Percentiles rank a stretch among this genome's conserved stretches.
Conservation (phyloP, 2,888 invertebrate genomes). For the Morpho helenor region DNA sequence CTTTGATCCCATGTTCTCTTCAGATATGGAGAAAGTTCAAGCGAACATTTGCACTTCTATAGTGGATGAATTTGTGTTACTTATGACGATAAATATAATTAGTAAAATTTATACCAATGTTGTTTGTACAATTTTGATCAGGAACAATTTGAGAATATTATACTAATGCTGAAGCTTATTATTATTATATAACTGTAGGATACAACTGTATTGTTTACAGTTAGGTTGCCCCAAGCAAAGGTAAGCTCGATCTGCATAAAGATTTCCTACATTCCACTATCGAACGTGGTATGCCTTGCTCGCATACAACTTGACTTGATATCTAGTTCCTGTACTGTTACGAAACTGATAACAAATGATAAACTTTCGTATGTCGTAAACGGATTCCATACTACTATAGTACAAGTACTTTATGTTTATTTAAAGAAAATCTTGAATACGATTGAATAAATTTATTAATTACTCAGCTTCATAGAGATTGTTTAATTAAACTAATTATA, state of each 20-base stretch:
- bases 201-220: constrained; percentile 8
- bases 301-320: constrained; percentile 19
- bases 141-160: too few relatives aligned
- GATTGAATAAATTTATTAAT: too few relatives aligned
- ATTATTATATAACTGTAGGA: constrained; percentile 10
- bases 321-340: constrained; percentile 33
- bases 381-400: constrained; percentile 23
- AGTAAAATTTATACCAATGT: too few relatives aligned
- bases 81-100: too few relatives aligned
- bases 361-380: constrained; percentile 18
- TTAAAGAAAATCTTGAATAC: background rate
- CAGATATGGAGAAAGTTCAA: too few relatives aligned
- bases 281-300: constrained; percentile 24
- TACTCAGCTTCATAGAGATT: too few relatives aligned
- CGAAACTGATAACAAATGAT: constrained; percentile 35
- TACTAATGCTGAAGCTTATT: background rate
- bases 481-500: too few relatives aligned
- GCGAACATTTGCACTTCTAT: too few relatives aligned
- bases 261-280: constrained; percentile 22
- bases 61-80: too few relatives aligned
- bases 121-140: too few relatives aligned
- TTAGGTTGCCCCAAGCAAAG: constrained; percentile 6
- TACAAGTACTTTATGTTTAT: background rate
- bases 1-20: too few relatives aligned
- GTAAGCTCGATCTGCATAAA: constrained; percentile 19